Base-by-base conservation (phyloP, 2,113 vertebrate genomes). In the Murina feae region DNA sequence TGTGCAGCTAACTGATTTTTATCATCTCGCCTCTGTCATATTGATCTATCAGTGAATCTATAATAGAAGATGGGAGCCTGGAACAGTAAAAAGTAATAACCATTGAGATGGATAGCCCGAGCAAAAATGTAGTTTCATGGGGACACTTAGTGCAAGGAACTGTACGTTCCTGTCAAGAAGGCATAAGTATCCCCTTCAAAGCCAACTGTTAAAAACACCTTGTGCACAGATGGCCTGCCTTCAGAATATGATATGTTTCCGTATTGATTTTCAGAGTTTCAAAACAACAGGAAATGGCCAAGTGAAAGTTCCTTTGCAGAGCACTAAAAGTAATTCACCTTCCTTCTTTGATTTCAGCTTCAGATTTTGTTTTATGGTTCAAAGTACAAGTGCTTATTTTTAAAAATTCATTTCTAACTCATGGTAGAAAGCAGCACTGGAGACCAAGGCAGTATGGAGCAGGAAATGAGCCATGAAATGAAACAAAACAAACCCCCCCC, bases 251-350 rank as follows among this genome's bases (percentile, higher is more conserved):
- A 97, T 98, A 98, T 97, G 97, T 97, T 97, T 98, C 97, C 95
- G 68, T 98, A 98, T 98, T 98, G 98, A 98, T 98, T 98, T 98
- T 98, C 96, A 94, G 95, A 98, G 98, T 96, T 98, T 97, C 97
- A 98, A 97, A 98, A 98, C 97, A 98, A 98, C 97, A 98, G 97
- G 97, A 98, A 98, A 98, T 97, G 97, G 96, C 96, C 97, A 98
- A 98, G 96, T 97, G 97, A 98, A 98, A 98, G 97, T 98, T 98
- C 98, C 97, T 98, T 98, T 97, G 97, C 96, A 82, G 96, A 98
- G 95, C 93, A 98, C 97, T 98, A 98, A 97, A 98, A 98, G 97
- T 98, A 98, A 98, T 98, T 98, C 98, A 98, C 74, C 96, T 97
- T 94, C 91, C 97, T 95, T 97, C 98, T 98, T 98, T 98, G 98